Evolutionary conservation across 2,797 vertebrate genomes (phyloP).

Genomic region (Acanthiza pusilla): DNA sequence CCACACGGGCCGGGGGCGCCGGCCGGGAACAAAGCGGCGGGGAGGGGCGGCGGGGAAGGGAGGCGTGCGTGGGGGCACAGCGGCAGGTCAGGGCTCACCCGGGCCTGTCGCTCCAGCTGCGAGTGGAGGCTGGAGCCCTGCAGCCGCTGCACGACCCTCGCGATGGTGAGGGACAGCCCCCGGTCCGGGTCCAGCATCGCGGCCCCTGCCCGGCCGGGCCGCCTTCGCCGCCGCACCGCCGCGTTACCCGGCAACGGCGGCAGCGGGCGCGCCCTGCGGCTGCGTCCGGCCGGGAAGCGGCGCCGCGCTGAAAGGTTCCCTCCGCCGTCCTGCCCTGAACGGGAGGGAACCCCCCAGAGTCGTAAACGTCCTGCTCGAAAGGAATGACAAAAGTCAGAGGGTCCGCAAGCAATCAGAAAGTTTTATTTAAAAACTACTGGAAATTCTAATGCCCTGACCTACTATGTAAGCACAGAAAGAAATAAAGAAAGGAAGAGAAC

Average conservation of each 20-base stretch:
- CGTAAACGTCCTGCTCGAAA: rapidly evolving
- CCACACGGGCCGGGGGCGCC: neutral
- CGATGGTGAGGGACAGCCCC: conserved; percentile 85
- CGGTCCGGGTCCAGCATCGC: conserved; percentile 81
- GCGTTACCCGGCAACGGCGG: conserved; percentile 68
- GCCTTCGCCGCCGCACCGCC: neutral
- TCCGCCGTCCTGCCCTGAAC: rapidly evolving
- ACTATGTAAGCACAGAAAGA: no score
- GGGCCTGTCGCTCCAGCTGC: conserved; percentile 91
- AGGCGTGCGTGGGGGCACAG: neutral
- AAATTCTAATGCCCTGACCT: no score
- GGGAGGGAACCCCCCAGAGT: rapidly evolving
- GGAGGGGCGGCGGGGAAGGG: neutral
- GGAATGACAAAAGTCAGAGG: rapidly evolving
- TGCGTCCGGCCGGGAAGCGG: neutral
- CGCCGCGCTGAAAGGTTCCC: neutral
- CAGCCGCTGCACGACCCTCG: conserved; percentile 89
- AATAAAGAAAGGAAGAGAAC: no score
- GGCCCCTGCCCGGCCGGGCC: neutral
- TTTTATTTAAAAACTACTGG: neutral
- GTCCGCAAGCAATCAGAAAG: no score
- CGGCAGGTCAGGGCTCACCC: conserved; percentile 80
- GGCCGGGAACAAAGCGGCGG: neutral
- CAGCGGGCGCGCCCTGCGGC: neutral
- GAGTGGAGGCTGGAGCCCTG: conserved; percentile 87